Evolutionary conservation across 1,140 invertebrate genomes (phyloP).

Genomic region (Nasonia longicornis): DNA sequence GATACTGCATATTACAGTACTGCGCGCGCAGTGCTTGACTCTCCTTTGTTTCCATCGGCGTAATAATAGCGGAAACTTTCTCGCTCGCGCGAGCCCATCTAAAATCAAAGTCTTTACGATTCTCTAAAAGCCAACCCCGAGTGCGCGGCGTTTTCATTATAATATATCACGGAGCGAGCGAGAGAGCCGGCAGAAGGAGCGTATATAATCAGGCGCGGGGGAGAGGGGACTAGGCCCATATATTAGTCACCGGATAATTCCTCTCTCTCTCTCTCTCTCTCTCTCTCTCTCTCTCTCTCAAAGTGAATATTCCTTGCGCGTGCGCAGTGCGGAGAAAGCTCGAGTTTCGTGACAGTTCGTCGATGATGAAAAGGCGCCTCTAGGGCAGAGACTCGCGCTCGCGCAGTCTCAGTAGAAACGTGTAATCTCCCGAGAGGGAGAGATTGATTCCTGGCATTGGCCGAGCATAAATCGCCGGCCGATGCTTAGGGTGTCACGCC

Average conservation of each 20-base stretch:
- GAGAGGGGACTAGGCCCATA: constrained; percentile 18
- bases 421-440: constrained; percentile 57
- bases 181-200: neutral
- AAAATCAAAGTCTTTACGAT: constrained; percentile 37
- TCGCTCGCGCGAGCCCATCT: neutral
- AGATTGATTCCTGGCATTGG: constrained; percentile 62
- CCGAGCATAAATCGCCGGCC: constrained; percentile 56
- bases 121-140: constrained; percentile 5
- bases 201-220: constrained; percentile 31
- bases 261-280: neutral
- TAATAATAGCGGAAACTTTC: neutral
- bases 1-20: neutral
- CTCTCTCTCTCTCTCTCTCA: neutral
- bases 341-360: constrained; percentile 43
- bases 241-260: constrained; percentile 43
- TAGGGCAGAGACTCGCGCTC: constrained; percentile 44
- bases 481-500: constrained; percentile 55
- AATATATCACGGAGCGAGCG: constrained; percentile 14
- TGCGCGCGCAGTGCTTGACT: too few species aligned
- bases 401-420: constrained; percentile 51
- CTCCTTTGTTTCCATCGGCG: too few species aligned
- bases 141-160: constrained; percentile 26
- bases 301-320: constrained; percentile 30
- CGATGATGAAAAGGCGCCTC: constrained; percentile 53
- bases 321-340: constrained; percentile 5